A percentile compares a stretch with the other conserved stretches of the same genome.
Conservation (phyloP, 2,797 vertebrate species). For the Cuculus canorus region DNA sequence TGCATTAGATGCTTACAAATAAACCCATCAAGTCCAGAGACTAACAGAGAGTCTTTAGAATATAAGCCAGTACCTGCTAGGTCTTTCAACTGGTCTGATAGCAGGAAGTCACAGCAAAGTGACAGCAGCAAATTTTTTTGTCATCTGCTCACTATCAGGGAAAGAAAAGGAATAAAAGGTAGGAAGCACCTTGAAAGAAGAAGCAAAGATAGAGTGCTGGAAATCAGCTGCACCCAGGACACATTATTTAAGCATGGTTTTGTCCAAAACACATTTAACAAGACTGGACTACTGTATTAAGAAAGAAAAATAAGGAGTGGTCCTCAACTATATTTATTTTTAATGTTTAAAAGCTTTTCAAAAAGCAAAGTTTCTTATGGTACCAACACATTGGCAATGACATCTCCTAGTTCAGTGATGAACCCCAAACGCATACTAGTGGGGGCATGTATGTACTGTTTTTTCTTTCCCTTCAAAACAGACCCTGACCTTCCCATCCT, state of each 20-base stretch:
- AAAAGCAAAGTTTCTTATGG: background rate
- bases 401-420: background rate
- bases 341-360: background rate
- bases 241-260: background rate
- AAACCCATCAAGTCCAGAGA: background rate
- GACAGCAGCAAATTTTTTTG: background rate
- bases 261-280: background rate
- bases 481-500: background rate
- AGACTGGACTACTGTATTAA: background rate
- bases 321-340: background rate
- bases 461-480: background rate
- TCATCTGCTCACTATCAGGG: background rate
- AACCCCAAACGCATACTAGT: background rate
- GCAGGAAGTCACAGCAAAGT: background rate
- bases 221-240: background rate
- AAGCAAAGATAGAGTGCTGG: background rate
- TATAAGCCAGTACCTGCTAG: background rate
- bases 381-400: background rate
- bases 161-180: background rate
- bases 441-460: background rate
- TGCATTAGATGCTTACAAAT: background rate
- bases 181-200: background rate
- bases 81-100: background rate
- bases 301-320: background rate
- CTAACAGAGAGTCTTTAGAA: background rate